phyloP scores from a whole-genome alignment of 2,797 vertebrate genomes.

The Trematomus bernacchii region DNA sequence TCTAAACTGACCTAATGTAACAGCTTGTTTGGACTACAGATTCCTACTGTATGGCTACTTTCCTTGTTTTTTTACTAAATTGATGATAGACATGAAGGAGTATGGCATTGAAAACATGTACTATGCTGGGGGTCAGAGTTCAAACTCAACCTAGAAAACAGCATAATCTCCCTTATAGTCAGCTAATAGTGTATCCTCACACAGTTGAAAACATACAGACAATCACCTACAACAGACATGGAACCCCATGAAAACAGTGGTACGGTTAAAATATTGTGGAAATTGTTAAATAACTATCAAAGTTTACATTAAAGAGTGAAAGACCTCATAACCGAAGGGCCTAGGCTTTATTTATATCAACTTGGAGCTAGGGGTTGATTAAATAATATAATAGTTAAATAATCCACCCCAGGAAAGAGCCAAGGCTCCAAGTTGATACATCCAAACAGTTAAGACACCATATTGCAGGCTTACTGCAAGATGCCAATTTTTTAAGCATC shows the following conservation, averaged over 20 bases:
- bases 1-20: not conserved
- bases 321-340: constrained; percentile 19
- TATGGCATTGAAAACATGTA: not conserved
- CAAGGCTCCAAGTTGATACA: constrained; percentile 24
- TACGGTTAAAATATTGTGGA: not conserved
- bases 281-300: not conserved
- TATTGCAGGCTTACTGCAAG: constrained; percentile 13
- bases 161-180: not conserved
- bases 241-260: not conserved
- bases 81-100: not conserved
- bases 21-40: not conserved
- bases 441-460: constrained; percentile 20
- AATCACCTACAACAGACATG: not conserved
- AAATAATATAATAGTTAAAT: not conserved
- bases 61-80: not conserved
- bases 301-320: constrained; percentile 13
- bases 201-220: constrained; percentile 2
- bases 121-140: not conserved
- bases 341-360: not conserved
- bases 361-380: no score
- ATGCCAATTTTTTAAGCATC: constrained; percentile 47
- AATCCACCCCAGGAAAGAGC: constrained; percentile 33
- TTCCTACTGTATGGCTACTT: not conserved
- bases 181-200: not conserved
- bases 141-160: not conserved